Percentiles rank a stretch among this genome's conserved stretches.
phyloP scores from a whole-genome alignment of 2,797 vertebrate species.

The Tokudaia muenninki region DNA sequence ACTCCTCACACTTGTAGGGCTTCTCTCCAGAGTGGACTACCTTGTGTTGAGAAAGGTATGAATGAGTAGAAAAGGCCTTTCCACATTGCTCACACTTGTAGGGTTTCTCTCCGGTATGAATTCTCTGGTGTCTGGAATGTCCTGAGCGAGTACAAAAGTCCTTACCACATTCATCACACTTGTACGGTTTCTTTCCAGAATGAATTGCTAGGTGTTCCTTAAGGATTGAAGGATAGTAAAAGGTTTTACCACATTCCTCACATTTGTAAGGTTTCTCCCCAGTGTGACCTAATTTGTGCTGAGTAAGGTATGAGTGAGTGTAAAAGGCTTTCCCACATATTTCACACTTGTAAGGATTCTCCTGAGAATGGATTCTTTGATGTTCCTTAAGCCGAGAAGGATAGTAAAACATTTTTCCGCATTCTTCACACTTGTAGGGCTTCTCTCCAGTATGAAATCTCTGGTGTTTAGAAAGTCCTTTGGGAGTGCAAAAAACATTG shows the following conservation, averaged over 20 bases:
- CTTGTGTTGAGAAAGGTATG: constrained; percentile 4
- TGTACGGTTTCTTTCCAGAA: neutral
- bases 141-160: neutral
- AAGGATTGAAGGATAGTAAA: neutral
- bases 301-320: neutral
- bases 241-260: neutral
- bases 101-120: constrained; percentile 27
- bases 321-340: neutral
- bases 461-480: constrained; percentile 18
- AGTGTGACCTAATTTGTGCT: neutral
- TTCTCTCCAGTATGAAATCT: neutral
- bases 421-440: constrained; percentile 12
- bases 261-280: constrained; percentile 19
- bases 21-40: constrained; percentile 9
- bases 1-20: constrained; percentile 23
- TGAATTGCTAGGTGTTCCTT: neutral
- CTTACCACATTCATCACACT: neutral
- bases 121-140: neutral
- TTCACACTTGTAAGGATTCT: neutral
- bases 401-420: neutral
- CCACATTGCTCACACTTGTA: constrained; percentile 18
- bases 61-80: neutral
- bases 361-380: neutral
- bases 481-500: neutral
- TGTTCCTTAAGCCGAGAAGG: neutral